phyloP scores from a whole-genome alignment of 2,113 vertebrate species.

The Mustelus asterias region DNA sequence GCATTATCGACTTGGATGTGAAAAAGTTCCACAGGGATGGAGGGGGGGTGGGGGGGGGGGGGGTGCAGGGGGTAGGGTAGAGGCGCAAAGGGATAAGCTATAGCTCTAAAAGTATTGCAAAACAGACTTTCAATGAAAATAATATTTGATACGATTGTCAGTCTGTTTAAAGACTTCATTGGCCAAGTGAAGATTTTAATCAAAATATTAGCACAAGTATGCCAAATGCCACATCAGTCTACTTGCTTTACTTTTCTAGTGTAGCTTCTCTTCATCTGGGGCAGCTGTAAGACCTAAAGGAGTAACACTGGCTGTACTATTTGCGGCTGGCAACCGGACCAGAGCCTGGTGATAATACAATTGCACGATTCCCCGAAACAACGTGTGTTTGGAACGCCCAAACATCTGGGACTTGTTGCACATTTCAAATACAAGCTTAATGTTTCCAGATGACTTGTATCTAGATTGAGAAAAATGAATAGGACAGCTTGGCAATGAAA shows the following conservation, averaged over 20 bases:
- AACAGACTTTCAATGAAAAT: neutral
- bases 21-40: neutral
- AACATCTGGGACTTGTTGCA: constrained; percentile 1
- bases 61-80: too few relatives aligned
- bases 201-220: constrained; percentile 1
- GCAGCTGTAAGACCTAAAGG: neutral
- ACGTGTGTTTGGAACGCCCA: neutral
- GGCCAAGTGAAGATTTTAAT: neutral
- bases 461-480: neutral
- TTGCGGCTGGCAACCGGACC: neutral
- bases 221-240: neutral
- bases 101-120: neutral
- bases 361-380: neutral
- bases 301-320: neutral
- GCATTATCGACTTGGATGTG: neutral
- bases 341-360: neutral
- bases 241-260: neutral
- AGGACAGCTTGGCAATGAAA: neutral
- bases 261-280: neutral
- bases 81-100: neutral
- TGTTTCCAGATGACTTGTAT: neutral
- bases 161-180: neutral
- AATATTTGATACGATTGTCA: neutral
- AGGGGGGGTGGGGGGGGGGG: too few relatives aligned
- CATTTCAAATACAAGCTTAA: neutral